Evolutionary conservation across 2,113 vertebrate genomes (phyloP).

Genomic region (Phyllostomus discolor): DNA sequence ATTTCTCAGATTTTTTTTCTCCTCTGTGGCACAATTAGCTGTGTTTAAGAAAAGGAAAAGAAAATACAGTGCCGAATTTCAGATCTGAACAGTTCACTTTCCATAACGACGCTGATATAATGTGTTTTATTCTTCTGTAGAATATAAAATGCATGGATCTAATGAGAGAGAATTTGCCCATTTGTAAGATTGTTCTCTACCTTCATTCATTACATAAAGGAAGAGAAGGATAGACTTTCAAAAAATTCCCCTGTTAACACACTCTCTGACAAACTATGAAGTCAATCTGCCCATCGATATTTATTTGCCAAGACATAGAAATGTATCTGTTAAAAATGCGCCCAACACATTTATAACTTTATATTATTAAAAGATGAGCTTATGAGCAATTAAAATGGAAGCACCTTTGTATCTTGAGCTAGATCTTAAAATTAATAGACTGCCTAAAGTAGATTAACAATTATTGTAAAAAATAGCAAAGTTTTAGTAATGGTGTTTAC

Average conservation of each 20-base stretch:
- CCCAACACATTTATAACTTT: neutral
- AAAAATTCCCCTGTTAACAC: neutral
- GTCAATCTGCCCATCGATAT: neutral
- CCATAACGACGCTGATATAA: neutral
- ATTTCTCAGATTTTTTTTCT: neutral
- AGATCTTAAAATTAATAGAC: neutral
- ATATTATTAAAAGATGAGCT: neutral
- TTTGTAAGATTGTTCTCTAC: neutral
- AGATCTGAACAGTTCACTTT: neutral
- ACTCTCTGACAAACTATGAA: neutral
- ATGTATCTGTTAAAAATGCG: neutral
- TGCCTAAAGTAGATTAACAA: neutral
- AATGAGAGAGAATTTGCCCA: neutral
- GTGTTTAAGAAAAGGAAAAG: neutral
- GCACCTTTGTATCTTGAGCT: neutral
- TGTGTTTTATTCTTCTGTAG: neutral
- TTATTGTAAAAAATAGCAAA: neutral
- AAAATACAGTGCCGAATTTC: neutral
- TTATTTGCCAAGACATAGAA: slow-evolving; percentile 14
- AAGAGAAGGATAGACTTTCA: neutral
- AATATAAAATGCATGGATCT: neutral
- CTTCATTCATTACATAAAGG: neutral
- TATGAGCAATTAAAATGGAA: neutral
- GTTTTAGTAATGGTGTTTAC: neutral
- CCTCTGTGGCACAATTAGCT: neutral